Percentiles rank a stretch among this genome's conserved stretches.
Conservation (phyloP, 1,140 invertebrate species). For the Anoplolepis gracilipes region DNA sequence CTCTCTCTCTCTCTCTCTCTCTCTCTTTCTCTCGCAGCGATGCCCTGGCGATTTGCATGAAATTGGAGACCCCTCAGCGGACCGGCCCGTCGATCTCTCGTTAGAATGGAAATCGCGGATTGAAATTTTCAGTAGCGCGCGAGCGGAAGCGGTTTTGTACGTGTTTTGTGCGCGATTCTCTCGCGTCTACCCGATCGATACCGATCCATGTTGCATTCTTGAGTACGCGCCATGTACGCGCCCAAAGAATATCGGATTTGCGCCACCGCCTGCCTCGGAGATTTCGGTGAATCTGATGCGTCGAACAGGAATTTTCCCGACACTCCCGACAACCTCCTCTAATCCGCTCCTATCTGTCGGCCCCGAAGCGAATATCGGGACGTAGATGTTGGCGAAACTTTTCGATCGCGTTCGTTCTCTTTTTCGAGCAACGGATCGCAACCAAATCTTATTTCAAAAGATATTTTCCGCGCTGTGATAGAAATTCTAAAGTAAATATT, state of each 20-base stretch:
- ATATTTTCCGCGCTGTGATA: neutral
- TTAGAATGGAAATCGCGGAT: conserved; percentile 76
- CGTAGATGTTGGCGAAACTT: neutral
- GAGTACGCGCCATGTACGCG: conserved; percentile 8
- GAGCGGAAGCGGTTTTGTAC: neutral
- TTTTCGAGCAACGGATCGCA: neutral
- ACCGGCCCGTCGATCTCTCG: conserved; percentile 67
- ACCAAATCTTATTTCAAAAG: neutral
- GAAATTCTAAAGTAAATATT: neutral
- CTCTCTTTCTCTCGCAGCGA: conserved; percentile 49
- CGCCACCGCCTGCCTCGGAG: neutral
- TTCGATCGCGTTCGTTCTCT: neutral
- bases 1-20: neutral
- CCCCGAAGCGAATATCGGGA: neutral
- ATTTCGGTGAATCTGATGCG: conserved; percentile 42
- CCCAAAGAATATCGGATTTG: conserved; percentile 52
- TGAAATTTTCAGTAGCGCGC: conserved; percentile 70
- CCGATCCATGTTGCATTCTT: conserved; percentile 36
- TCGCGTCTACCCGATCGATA: conserved; percentile 53
- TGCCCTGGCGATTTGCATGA: conserved; percentile 73
- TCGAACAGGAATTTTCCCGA: conserved; percentile 4
- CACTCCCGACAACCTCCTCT: conserved; percentile 3
- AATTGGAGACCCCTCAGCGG: conserved; percentile 72
- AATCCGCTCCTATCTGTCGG: conserved; percentile 26
- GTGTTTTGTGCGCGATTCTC: neutral